These are phyloP conservation scores for Drosophila azteca DNA, from an alignment of 1,140 invertebrate species.

Conservation along the genomic window DNA sequence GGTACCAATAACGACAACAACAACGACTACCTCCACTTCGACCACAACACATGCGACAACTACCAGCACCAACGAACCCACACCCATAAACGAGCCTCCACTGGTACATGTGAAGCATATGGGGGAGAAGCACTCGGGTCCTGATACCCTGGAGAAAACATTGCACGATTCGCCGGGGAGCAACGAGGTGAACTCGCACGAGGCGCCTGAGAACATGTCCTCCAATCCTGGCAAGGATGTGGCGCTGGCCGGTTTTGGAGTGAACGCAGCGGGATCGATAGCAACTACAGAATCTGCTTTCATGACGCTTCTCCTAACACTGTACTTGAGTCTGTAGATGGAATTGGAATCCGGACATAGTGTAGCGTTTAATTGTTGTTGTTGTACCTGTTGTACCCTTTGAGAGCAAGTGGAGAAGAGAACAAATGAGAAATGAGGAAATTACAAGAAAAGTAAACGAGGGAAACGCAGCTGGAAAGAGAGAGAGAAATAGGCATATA, in stretches of 20 bases:
- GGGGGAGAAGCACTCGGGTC: conserved; percentile 68
- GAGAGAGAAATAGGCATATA: conserved; percentile 25
- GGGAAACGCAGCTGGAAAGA: conserved; percentile 7
- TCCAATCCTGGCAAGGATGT: conserved; percentile 58
- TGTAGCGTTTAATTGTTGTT: conserved; percentile 83
- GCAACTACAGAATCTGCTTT: conserved; percentile 5
- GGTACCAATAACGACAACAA: conserved; percentile 90
- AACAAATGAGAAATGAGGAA: not conserved
- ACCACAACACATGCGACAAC: conserved; percentile 87
- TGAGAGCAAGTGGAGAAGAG: conserved; percentile 37
- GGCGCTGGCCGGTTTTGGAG: conserved; percentile 68
- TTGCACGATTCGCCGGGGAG: conserved; percentile 64
- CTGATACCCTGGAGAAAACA: conserved; percentile 74
- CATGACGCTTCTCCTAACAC: conserved; percentile 38
- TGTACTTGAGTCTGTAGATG: conserved; percentile 65
- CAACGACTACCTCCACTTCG: conserved; percentile 88
- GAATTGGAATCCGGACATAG: conserved; percentile 59
- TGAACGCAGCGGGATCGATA: conserved; percentile 16
- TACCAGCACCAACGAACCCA: conserved; percentile 84
- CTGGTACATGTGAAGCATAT: conserved; percentile 72
- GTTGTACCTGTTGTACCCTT: conserved; percentile 84
- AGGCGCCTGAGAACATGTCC: conserved; percentile 77
- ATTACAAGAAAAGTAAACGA: not conserved
- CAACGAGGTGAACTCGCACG: conserved; percentile 70
- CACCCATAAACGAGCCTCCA: conserved; percentile 81